Base-by-base conservation (phyloP, 2,888 invertebrate species). In the Amblyjoppa proteus region DNA sequence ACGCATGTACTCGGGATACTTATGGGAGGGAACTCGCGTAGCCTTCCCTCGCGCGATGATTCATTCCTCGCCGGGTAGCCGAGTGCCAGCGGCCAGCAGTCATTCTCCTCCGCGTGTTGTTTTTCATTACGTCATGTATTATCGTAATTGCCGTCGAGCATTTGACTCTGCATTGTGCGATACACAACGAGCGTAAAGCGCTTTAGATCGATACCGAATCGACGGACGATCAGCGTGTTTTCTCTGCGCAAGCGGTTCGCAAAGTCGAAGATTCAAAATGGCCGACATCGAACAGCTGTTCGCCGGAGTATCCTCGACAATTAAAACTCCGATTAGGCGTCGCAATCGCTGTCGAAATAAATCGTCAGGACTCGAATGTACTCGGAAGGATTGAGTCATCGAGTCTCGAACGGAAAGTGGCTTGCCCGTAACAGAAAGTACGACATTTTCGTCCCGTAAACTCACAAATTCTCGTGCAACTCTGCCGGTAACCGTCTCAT, bases 81-180 rank as follows among this genome's bases (percentile, higher is more conserved):
- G 20, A 49, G 45, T 49, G 45, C 45, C 34, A 34, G 38, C 34
- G 38, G 25, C 45, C 25, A 56, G 75, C 85, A 87, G 87, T 88
- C 85, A 86, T 87, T 89, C 87, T 87, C 86, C 85, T 82, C 75
- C 70, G 71, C 86, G 75, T 73, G 74, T 28, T 81, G 70, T 70
- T 76, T 68, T 28, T 82, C 87, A 83, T 88, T 89, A 87, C 88
- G 87, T 90, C 89, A 89, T 71, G 84, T 81, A 83, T 83, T 88
- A 88, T 86, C 87, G 88, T 89, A 89, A 90, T 88, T 74, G 61
- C 45, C 25, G 49, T 56, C 58, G 51, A 71, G 61, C 53, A 64
- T 51, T 56, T 41, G 56, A 69, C 61, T 51, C 28, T 7, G 34
- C 20, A 31, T 34, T 7, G 71, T 41, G 56, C 81, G 58, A 76